phyloP scores from a whole-genome alignment of 2,113 vertebrate species.

The Sarotherodon lohbergeri region DNA sequence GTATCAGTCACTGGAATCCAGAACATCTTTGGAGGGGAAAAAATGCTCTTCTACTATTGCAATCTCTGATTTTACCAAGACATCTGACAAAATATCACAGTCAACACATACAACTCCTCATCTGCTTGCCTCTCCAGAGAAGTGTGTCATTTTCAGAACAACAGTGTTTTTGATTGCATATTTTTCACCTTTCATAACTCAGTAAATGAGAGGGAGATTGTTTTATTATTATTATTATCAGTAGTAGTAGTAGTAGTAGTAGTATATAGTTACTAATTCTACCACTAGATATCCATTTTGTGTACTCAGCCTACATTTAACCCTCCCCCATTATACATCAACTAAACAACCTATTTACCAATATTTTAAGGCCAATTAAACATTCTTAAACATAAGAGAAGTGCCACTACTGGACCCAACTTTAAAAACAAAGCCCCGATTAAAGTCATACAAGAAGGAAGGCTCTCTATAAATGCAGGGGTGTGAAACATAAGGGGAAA shows the following conservation, averaged over 20 bases:
- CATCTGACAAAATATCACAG: background rate
- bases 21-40: background rate
- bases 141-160: background rate
- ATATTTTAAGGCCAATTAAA: slow-evolving; percentile 40
- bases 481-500: background rate
- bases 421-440: slow-evolving; percentile 17
- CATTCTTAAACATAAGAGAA: background rate
- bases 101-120: background rate
- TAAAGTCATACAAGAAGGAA: background rate
- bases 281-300: background rate
- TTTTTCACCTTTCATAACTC: background rate
- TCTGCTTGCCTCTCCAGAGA: background rate
- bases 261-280: background rate
- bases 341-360: background rate
- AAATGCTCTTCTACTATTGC: background rate
- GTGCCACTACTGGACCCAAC: background rate
- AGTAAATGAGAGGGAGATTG: background rate
- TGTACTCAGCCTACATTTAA: slow-evolving; percentile 1
- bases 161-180: background rate
- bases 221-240: background rate
- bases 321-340: slow-evolving; percentile 6
- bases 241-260: background rate
- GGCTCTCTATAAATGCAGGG: background rate
- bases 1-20: background rate
- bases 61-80: background rate